Conservation (phyloP, 2,113 vertebrate species). For the Seriola quinqueradiata region DNA sequence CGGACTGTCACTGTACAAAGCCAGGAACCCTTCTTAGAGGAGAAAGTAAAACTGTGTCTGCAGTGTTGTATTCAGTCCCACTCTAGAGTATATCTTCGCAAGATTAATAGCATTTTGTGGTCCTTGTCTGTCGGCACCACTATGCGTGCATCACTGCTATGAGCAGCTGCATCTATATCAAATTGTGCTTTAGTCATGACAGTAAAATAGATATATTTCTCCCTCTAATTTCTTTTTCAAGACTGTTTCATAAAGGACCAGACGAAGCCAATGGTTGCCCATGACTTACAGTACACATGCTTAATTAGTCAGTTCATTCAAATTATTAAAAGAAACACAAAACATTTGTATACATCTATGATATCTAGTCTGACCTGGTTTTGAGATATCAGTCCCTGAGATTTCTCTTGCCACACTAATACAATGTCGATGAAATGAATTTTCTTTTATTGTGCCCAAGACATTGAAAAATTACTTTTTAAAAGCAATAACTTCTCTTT, state of each 20-base stretch:
- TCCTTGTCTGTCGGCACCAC: slow-evolving; percentile 28
- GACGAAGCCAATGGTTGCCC: background rate
- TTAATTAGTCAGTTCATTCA: background rate
- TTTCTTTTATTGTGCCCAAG: background rate
- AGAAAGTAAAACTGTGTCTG: slow-evolving; percentile 40
- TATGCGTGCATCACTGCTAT: slow-evolving; percentile 15
- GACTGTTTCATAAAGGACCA: slow-evolving; percentile 7
- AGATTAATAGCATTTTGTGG: slow-evolving; percentile 40
- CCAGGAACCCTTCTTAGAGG: background rate
- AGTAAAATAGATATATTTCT: background rate
- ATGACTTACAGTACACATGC: background rate
- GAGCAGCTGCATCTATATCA: background rate
- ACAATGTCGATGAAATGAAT: background rate
- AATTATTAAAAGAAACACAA: background rate
- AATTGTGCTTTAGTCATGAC: slow-evolving; percentile 29
- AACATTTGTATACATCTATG: background rate
- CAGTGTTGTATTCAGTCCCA: slow-evolving; percentile 39
- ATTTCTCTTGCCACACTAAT: background rate
- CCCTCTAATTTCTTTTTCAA: background rate
- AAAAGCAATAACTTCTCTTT: background rate
- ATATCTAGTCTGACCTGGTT: background rate
- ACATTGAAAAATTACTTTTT: background rate
- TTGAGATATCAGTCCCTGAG: background rate
- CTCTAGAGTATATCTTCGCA: background rate
- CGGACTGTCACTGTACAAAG: slow-evolving; percentile 18